A percentile compares a stretch with the other conserved stretches of the same genome.
These are phyloP conservation scores for Drosophila mercatorum DNA, from an alignment of 2,888 invertebrate species.

Conservation along the genomic window DNA sequence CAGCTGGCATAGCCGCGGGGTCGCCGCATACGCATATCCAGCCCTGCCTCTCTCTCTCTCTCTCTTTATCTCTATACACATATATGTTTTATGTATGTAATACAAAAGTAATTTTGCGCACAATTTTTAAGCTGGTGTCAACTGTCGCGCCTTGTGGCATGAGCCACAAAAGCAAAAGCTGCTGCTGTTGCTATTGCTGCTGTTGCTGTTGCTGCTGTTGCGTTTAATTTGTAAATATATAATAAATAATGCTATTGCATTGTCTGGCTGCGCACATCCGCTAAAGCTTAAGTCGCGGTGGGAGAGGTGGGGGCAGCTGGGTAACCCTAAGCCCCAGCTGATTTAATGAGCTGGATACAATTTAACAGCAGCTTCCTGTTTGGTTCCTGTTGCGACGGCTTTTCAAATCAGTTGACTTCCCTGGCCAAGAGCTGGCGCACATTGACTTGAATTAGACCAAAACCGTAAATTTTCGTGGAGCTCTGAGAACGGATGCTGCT, in stretches of 20 bases:
- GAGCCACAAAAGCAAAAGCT: conserved; percentile 20
- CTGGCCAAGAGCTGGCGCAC: conserved; percentile 67
- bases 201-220: conserved; percentile 27
- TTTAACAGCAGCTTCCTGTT: conserved; percentile 78
- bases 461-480: conserved; percentile 76
- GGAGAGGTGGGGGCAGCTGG: background rate
- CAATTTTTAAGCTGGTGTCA: conserved; percentile 74
- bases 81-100: conserved; percentile 30
- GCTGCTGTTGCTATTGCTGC: background rate
- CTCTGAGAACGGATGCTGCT: conserved; percentile 73
- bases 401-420: conserved; percentile 80
- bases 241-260: conserved; percentile 64
- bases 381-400: conserved; percentile 72
- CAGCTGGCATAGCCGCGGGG: conserved; percentile 57
- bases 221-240: conserved; percentile 58
- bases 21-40: conserved; percentile 27
- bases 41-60: background rate
- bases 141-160: conserved; percentile 61
- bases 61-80: background rate
- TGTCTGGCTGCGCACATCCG: conserved; percentile 71
- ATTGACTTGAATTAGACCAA: conserved; percentile 73
- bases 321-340: conserved; percentile 48
- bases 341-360: conserved; percentile 77
- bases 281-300: conserved; percentile 7
- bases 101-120: conserved; percentile 76